phyloP scores from a whole-genome alignment of 2,797 vertebrate species.

The Gouania willdenowi region DNA sequence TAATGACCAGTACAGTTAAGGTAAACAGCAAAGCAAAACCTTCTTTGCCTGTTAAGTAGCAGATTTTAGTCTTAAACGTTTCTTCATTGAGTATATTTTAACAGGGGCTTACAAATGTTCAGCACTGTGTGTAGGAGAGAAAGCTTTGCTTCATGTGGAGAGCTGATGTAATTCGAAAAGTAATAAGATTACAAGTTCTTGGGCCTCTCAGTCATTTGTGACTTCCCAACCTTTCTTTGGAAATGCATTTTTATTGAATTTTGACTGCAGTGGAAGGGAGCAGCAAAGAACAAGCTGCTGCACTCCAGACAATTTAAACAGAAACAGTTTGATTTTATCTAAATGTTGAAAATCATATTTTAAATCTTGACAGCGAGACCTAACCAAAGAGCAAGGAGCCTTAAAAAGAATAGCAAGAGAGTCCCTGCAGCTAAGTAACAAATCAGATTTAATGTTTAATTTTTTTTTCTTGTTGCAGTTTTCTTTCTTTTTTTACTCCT shows the following conservation, averaged over 20 bases:
- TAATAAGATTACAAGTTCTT: neutral
- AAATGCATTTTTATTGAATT: neutral
- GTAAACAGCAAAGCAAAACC: no score
- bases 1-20: no score
- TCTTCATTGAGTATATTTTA: neutral
- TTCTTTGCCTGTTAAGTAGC: neutral
- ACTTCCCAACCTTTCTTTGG: neutral
- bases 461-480: no score
- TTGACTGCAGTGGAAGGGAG: neutral
- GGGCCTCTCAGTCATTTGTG: neutral
- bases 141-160: neutral
- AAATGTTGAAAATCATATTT: no score
- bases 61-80: neutral
- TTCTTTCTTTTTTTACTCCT: no score
- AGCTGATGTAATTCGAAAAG: neutral
- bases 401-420: no score
- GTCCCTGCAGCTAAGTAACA: no score
- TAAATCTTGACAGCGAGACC: no score
- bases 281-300: neutral
- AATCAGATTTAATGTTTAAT: no score
- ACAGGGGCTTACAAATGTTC: neutral
- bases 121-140: neutral
- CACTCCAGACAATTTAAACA: no score
- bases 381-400: no score
- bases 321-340: no score